Base-by-base conservation (phyloP, 1,140 invertebrate species). In the Leptinotarsa lineolata region DNA sequence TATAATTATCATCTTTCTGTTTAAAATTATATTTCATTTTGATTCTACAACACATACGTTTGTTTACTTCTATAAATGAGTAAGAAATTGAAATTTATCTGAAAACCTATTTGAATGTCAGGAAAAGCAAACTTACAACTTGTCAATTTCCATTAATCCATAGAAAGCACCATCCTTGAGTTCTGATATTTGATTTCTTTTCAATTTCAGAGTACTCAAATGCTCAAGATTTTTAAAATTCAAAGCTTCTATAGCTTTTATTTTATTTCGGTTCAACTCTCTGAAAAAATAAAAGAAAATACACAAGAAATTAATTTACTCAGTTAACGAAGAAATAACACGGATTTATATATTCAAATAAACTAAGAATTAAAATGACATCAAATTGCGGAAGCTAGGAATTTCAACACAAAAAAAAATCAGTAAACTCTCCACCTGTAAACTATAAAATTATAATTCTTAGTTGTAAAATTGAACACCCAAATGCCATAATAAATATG, bases 131-230 rank as follows among this genome's bases (percentile, higher is more conserved):
- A 74, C 88, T 89, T 90, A 92, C 88, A 94, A 86, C 71, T 88
- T 87, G 80, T 89, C 88, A 73, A 95, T 89, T 76, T 89, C 91
- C 60, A 89, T 89, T 70, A 97, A 89, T 63, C 92, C 93, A 88
- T 90, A 96, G 86, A 98, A 97, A 22, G 94, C 92, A 60, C 94
- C 95, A 87, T 96, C 94, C 77, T 90, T 89, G 60, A 97, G 86
- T 74, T 87, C 87, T 22, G 87, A 85, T 64, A 98, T 94, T 77
- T 89, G 88, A 84, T 97, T 97, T 76, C 90, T 89, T 80, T 92
- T 91, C 20, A 98, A 85, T 81, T 91, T 92, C 3, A 98, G 85
- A 58, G 90, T 88, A 60, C 89, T 88, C 44, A 97, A 83, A 74
- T 89, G 89, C 58, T 88, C 87, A 63, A 97, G 86, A 18, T 91